Percentiles rank a stretch among this genome's conserved stretches.
phyloP scores from a whole-genome alignment of 2,888 invertebrate species.

The Oscheius sp. region DNA sequence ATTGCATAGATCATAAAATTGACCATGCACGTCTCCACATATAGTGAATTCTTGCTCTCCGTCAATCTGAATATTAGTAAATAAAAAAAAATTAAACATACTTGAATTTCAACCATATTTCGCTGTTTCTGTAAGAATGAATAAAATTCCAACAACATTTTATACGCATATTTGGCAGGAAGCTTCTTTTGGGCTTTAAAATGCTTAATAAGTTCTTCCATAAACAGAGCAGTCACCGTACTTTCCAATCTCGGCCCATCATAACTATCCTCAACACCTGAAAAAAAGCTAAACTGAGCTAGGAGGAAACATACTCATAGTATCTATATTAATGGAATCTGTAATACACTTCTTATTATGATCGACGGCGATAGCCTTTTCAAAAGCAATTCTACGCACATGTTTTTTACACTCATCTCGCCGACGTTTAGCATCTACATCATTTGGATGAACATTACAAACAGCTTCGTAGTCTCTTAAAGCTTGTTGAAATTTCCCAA shows the following conservation, averaged over 20 bases:
- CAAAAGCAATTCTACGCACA: slow-evolving; percentile 91
- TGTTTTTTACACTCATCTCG: slow-evolving; percentile 91
- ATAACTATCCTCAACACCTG: slow-evolving; percentile 93
- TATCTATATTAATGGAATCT: slow-evolving; percentile 83
- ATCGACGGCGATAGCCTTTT: slow-evolving; percentile 93
- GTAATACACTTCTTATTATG: slow-evolving; percentile 86
- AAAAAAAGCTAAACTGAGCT: background rate
- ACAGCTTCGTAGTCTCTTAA: slow-evolving; percentile 95
- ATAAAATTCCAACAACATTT: slow-evolving; percentile 92
- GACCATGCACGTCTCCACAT: slow-evolving; percentile 98
- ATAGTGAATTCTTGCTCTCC: slow-evolving; percentile 82
- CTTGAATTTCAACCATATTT: slow-evolving; percentile 87
- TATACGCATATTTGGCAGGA: slow-evolving; percentile 90
- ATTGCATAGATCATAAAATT: slow-evolving; percentile 96
- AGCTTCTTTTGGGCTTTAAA: slow-evolving; percentile 90
- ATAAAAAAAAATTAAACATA: background rate
- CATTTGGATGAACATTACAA: slow-evolving; percentile 81
- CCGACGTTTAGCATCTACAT: slow-evolving; percentile 91
- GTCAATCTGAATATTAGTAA: slow-evolving; percentile 19
- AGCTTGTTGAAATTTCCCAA: slow-evolving; percentile 96
- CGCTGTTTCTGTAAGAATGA: slow-evolving; percentile 79
- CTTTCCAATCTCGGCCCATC: slow-evolving; percentile 85
- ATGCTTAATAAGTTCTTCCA: slow-evolving; percentile 86
- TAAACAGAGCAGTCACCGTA: slow-evolving; percentile 86
- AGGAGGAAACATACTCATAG: slow-evolving; percentile 36